Evolutionary conservation across 2,888 invertebrate species (phyloP), one percentile per base, ranked within the genome.

Genomic region (Odontothrips loti): DNA sequence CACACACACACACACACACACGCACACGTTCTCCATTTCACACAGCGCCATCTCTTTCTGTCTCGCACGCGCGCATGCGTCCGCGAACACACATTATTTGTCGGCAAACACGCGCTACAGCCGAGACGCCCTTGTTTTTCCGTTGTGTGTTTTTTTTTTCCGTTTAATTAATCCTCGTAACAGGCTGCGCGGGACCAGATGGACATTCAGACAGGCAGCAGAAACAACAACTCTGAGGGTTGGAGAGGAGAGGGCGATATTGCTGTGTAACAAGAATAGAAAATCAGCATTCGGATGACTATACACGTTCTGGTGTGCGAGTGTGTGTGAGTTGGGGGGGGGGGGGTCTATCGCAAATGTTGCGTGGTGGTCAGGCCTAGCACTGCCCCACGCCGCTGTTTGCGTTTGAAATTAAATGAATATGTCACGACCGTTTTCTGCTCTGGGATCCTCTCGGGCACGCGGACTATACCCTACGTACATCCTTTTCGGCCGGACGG

Each of bases 101-200:
- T 63, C 23, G 63, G 63, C 63, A 63, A 63, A n/a, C 63, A 63
- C 63, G 63, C n/a, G 63, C n/a, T 63, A 63, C 63, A 63, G n/a
- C 1, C 15, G 63, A 23, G 63, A 63, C 51, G 20, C 51, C 15
- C 51, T 12, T 20, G 20, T 51, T 51, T 51, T 63, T 63, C 51
- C 1, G 51, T 48, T 10, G 20, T 20, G 51, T 10, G 20, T 51
- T 51, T 51, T 51, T 10, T 17, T 51, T 51, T 10, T 10, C 51
- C n/a, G 20, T 51, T 51, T 51, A 51, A 51, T 51, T 51, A 51
- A 51, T 51, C 4, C 34, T 43, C 3, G 34, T 6, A 43, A 43
- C 34, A 43, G 6, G 34, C 34, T 43, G 34, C 34, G 6, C 34
- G 34, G 34, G 34, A 43, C 6, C n/a, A 6, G 34, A 43, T 43